phyloP scores from a whole-genome alignment of 2,113 vertebrate species.

The Uria aalge region DNA sequence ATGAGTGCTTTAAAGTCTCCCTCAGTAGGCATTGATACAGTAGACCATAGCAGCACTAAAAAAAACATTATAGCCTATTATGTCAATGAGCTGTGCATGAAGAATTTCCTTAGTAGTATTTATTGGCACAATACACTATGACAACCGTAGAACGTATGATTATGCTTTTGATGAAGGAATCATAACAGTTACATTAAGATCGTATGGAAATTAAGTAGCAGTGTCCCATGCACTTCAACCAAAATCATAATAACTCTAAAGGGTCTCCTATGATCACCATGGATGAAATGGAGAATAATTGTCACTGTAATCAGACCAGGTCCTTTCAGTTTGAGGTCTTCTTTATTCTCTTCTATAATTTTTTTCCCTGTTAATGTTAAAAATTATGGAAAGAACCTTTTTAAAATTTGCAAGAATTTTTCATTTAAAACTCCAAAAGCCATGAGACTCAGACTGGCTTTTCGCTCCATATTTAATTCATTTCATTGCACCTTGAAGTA shows the following conservation, averaged over 20 bases:
- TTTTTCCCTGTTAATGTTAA: neutral
- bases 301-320: neutral
- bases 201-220: slow-evolving; percentile 56
- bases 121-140: slow-evolving; percentile 46
- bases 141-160: slow-evolving; percentile 23
- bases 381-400: neutral
- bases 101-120: slow-evolving; percentile 57
- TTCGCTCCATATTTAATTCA: neutral
- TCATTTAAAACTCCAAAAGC: neutral
- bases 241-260: slow-evolving; percentile 49
- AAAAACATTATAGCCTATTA: slow-evolving; percentile 53
- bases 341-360: neutral
- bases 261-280: neutral
- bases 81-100: slow-evolving; percentile 61
- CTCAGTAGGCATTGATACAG: slow-evolving; percentile 53
- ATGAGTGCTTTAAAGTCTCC: slow-evolving; percentile 65
- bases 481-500: neutral
- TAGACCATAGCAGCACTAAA: slow-evolving; percentile 56
- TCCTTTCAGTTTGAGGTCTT: neutral
- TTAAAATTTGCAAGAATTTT: neutral
- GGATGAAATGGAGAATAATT: neutral
- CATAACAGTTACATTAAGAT: slow-evolving; percentile 57
- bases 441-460: neutral
- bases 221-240: slow-evolving; percentile 17
- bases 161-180: slow-evolving; percentile 51